Percentiles rank a stretch among this genome's conserved stretches.
Evolutionary conservation across 2,888 invertebrate species (phyloP).

Genomic region (Ormyrus nitidulus): DNA sequence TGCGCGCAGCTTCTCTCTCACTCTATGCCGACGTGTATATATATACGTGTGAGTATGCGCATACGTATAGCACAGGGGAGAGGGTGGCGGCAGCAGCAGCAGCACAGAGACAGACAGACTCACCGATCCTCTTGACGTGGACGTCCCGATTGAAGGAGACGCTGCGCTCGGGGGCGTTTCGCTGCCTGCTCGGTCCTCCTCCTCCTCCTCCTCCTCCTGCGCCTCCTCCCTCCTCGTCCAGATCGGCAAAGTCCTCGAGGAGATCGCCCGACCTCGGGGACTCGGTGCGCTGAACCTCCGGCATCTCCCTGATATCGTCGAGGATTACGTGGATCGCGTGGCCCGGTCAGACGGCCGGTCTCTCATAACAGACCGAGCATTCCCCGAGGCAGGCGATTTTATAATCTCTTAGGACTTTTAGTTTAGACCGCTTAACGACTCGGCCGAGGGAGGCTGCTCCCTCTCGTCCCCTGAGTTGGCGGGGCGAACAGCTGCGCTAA

Average conservation of each 20-base stretch:
- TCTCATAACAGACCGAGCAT: conserved; percentile 64
- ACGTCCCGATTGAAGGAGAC: conserved; percentile 94
- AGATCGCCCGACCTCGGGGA: conserved; percentile 79
- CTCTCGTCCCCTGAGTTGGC: background rate
- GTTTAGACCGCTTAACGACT: too few relatives aligned
- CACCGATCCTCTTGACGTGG: conserved; percentile 93
- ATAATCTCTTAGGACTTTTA: too few relatives aligned
- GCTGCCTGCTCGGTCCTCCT: conserved; percentile 56
- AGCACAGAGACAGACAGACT: conserved; percentile 71
- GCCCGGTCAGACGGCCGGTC: too few relatives aligned
- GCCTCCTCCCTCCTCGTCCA: conserved; percentile 52
- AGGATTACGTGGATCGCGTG: too few relatives aligned
- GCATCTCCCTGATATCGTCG: too few relatives aligned
- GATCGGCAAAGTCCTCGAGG: conserved; percentile 69
- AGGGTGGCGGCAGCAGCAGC: conserved; percentile 22
- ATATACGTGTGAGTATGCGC: conserved; percentile 4
- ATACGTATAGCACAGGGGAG: conserved; percentile 10
- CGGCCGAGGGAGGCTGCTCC: background rate
- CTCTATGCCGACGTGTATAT: background rate
- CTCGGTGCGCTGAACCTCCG: conserved; percentile 56
- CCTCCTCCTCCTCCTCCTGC: conserved; percentile 28
- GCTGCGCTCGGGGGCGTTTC: conserved; percentile 79
- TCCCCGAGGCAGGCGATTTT: background rate
- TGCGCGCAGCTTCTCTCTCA: too few relatives aligned
- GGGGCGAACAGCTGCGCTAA: conserved; percentile 11